Evolutionary conservation across 2,888 invertebrate species (phyloP).

Genomic region (Cosmia trapezina): DNA sequence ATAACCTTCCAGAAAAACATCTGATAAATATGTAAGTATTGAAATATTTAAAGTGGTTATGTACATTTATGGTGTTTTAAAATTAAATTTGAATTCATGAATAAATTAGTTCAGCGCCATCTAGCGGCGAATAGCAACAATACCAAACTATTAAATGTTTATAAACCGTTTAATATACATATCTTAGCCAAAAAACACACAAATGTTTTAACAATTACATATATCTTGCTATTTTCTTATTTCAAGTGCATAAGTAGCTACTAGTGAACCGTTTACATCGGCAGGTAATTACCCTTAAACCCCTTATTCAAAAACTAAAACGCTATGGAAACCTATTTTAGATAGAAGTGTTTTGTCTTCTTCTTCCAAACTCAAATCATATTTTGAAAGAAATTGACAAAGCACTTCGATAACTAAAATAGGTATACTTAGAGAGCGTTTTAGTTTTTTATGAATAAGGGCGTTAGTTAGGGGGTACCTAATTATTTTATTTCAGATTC

Average conservation of each 20-base stretch:
- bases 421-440: too few species aligned
- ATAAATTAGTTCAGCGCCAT: conserved; percentile 73
- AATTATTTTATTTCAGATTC: not conserved
- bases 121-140: conserved; percentile 79
- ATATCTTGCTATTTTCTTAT: not conserved
- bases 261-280: not conserved
- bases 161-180: not conserved
- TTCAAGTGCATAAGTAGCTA: not conserved
- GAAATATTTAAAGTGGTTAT: not conserved
- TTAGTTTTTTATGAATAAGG: too few species aligned
- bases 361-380: too few species aligned
- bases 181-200: not conserved
- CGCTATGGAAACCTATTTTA: too few species aligned
- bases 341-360: too few species aligned
- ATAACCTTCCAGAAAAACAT: not conserved
- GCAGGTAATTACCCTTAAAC: too few species aligned
- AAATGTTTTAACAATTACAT: not conserved
- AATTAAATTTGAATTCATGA: conserved; percentile 2
- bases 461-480: too few species aligned
- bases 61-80: not conserved
- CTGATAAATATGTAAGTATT: not conserved
- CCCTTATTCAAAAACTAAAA: too few species aligned
- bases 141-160: conserved; percentile 15
- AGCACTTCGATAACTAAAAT: too few species aligned
- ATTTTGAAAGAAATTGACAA: too few species aligned